Conservation (phyloP, 2,888 invertebrate genomes). For the Phalangium opilio region DNA sequence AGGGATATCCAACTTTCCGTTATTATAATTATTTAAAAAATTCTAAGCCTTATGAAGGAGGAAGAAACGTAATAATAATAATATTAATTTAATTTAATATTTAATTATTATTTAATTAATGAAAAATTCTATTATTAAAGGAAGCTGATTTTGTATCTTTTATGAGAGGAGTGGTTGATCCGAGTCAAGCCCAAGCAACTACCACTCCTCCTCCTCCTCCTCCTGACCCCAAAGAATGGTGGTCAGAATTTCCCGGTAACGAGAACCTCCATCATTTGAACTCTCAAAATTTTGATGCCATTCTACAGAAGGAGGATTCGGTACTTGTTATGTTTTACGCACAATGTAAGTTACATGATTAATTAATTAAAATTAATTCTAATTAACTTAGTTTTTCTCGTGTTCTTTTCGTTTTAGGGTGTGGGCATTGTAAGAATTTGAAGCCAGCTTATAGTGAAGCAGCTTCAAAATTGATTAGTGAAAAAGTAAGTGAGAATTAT, state of each 20-base stretch:
- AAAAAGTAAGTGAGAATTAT: conserved; percentile 23
- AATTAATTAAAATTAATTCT: too few species aligned
- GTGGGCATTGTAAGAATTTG: conserved; percentile 50
- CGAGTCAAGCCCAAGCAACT: conserved; percentile 26
- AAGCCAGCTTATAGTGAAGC: conserved; percentile 48
- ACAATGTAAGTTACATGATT: conserved; percentile 28
- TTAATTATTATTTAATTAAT: too few species aligned
- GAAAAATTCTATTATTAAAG: too few species aligned
- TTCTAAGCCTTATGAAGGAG: conserved; percentile 50
- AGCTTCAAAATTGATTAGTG: conserved; percentile 25
- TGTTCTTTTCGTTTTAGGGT: conserved; percentile 40
- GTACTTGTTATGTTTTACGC: conserved; percentile 35
- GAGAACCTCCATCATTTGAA: conserved; percentile 34
- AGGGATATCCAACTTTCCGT: conserved; percentile 70
- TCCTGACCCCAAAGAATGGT: conserved; percentile 31
- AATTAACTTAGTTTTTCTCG: neutral
- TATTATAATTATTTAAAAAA: conserved; percentile 66
- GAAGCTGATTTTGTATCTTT: conserved; percentile 49
- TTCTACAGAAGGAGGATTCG: conserved; percentile 19
- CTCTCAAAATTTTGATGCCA: conserved; percentile 14
- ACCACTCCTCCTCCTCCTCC: conserved; percentile 24
- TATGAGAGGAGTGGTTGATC: conserved; percentile 35
- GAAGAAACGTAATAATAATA: conserved; percentile 46
- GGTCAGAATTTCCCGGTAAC: conserved; percentile 35
- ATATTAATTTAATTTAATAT: too few species aligned